Percentiles rank a stretch among this genome's conserved stretches.
phyloP scores from a whole-genome alignment of 2,888 invertebrate species.

The Caenorhabditis virilis region DNA sequence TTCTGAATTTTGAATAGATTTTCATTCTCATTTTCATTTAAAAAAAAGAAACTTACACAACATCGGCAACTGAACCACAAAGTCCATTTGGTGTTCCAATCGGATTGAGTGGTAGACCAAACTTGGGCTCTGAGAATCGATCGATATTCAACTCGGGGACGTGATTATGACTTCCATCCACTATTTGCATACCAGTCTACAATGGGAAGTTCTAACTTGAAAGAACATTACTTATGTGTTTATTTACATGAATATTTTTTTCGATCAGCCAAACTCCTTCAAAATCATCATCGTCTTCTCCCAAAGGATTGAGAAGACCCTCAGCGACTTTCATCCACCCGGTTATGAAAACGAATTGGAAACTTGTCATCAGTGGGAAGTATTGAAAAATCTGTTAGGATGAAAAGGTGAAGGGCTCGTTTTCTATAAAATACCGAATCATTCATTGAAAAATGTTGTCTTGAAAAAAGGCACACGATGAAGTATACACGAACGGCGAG shows the following conservation, averaged over 20 bases:
- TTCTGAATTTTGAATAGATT: background rate
- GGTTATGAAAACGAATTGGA: conserved; percentile 54
- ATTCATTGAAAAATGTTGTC: conserved; percentile 40
- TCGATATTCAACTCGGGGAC: conserved; percentile 37
- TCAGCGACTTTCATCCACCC: conserved; percentile 60
- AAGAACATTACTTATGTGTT: background rate
- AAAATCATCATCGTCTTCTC: conserved; percentile 66
- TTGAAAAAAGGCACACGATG: conserved; percentile 41
- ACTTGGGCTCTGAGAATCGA: conserved; percentile 38
- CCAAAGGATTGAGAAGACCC: conserved; percentile 63
- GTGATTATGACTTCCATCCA: conserved; percentile 34
- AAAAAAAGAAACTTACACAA: conserved; percentile 25
- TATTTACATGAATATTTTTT: conserved; percentile 51
- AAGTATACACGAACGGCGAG: conserved; percentile 50
- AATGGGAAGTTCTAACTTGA: background rate
- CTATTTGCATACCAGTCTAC: conserved; percentile 51
- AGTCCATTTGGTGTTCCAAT: background rate
- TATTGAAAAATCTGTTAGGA: no score
- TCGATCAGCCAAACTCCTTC: conserved; percentile 57
- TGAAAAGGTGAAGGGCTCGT: no score
- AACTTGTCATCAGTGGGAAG: conserved; percentile 53
- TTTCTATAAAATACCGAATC: no score
- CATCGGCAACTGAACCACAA: conserved; percentile 27
- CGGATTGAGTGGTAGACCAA: conserved; percentile 37
- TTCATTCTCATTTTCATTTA: background rate